Conservation (phyloP, 1,140 invertebrate genomes). For the Procambarus virginalis region DNA sequence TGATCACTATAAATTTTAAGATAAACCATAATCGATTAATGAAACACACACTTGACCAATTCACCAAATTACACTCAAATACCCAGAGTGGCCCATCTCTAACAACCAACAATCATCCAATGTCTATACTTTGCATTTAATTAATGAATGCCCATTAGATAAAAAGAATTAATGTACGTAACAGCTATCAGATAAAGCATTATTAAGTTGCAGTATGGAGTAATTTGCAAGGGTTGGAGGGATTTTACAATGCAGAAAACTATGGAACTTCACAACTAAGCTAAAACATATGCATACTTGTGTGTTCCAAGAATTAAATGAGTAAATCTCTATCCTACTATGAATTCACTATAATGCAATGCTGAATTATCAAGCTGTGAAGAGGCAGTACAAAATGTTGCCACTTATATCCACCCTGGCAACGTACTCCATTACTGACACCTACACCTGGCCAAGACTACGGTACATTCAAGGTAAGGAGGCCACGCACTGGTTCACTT, state of each 20-base stretch:
- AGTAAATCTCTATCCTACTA: slow-evolving; percentile 16
- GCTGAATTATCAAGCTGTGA: slow-evolving; percentile 9
- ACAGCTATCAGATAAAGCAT: slow-evolving; percentile 59
- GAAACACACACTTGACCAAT: not conserved
- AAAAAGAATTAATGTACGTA: slow-evolving; percentile 75
- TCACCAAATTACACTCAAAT: not conserved
- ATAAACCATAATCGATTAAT: not conserved
- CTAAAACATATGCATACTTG: not conserved
- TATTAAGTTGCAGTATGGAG: slow-evolving; percentile 61
- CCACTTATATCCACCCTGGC: slow-evolving; percentile 28
- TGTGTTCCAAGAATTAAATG: slow-evolving; percentile 13
- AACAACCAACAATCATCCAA: slow-evolving; percentile 74
- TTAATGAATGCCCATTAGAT: slow-evolving; percentile 83
- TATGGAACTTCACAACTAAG: slow-evolving; percentile 32
- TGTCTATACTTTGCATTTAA: slow-evolving; percentile 92
- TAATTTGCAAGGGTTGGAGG: slow-evolving; percentile 75
- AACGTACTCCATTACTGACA: slow-evolving; percentile 62
- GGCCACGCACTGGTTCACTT: slow-evolving; percentile 65
- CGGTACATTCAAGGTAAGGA: slow-evolving; percentile 55
- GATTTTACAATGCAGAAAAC: slow-evolving; percentile 17
- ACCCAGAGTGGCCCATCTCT: slow-evolving; percentile 24
- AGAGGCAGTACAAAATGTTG: slow-evolving; percentile 15
- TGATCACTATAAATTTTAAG: not conserved
- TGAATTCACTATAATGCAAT: slow-evolving; percentile 13
- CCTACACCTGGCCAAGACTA: slow-evolving; percentile 60